Evolutionary conservation across 2,797 vertebrate genomes (phyloP).

Genomic region (Pseudomugil tenellus): DNA sequence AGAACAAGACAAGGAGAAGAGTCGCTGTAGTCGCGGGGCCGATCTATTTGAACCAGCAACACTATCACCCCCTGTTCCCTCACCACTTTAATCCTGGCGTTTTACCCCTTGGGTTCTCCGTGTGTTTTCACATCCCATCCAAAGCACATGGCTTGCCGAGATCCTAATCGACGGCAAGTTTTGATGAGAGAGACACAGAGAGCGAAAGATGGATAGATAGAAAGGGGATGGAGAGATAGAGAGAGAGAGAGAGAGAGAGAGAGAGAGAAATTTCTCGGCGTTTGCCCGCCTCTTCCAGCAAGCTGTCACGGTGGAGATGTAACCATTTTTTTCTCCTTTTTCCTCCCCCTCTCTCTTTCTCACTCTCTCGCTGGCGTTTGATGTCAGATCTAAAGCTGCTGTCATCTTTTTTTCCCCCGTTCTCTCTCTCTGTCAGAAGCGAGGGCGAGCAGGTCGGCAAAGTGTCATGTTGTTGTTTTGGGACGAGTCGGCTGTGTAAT

Average conservation of each 20-base stretch:
- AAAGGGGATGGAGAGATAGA: slow-evolving; percentile 20
- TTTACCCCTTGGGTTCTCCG: slow-evolving; percentile 76
- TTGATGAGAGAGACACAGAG: slow-evolving; percentile 69
- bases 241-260: slow-evolving; percentile 44
- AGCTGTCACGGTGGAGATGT: slow-evolving; percentile 77
- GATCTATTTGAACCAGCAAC: slow-evolving; percentile 70
- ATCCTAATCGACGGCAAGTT: slow-evolving; percentile 80
- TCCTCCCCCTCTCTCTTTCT: slow-evolving; percentile 39
- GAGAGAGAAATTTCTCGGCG: slow-evolving; percentile 53
- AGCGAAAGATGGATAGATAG: slow-evolving; percentile 59
- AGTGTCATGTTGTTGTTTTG: slow-evolving; percentile 82
- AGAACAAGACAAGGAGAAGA: slow-evolving; percentile 55
- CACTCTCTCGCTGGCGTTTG: slow-evolving; percentile 72
- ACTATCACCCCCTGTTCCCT: slow-evolving; percentile 63
- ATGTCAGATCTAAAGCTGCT: slow-evolving; percentile 82
- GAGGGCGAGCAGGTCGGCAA: slow-evolving; percentile 68
- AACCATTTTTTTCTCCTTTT: slow-evolving; percentile 48
- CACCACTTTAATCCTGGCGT: slow-evolving; percentile 78
- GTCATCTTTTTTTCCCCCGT: slow-evolving; percentile 62
- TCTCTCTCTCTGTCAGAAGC: slow-evolving; percentile 63
- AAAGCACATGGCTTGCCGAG: slow-evolving; percentile 61
- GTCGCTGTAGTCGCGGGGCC: slow-evolving; percentile 55
- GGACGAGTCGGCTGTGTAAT: slow-evolving; percentile 74
- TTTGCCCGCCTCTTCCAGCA: slow-evolving; percentile 73
- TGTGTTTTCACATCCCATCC: slow-evolving; percentile 77